A percentile compares a stretch with the other conserved stretches of the same genome.
Conservation (phyloP, 2,113 vertebrate species). For the Cariama cristata region DNA sequence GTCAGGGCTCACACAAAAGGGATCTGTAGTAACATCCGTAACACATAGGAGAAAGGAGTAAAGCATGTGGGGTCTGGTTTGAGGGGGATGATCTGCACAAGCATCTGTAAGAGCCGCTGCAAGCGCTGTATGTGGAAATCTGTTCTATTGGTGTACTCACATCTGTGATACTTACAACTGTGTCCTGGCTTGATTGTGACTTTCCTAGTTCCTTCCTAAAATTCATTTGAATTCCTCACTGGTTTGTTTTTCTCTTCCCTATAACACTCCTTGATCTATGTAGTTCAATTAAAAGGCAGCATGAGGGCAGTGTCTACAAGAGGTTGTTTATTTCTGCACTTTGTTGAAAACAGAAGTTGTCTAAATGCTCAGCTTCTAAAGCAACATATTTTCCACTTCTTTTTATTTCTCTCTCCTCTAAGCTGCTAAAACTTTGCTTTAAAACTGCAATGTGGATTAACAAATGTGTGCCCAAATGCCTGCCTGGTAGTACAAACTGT, state of each 20-base stretch:
- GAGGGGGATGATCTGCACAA: neutral
- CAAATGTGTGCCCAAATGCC: neutral
- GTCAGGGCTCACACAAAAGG: accelerated
- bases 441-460: neutral
- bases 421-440: neutral
- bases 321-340: slow-evolving; percentile 50
- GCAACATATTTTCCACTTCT: neutral
- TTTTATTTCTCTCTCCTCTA: neutral
- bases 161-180: neutral
- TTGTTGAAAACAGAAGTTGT: neutral
- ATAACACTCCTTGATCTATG: slow-evolving; percentile 41
- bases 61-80: neutral
- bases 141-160: accelerated
- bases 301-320: slow-evolving; percentile 70
- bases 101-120: neutral
- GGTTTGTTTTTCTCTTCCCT: neutral
- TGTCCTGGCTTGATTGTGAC: neutral
- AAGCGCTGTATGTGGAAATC: neutral
- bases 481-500: neutral
- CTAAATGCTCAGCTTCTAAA: neutral
- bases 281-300: slow-evolving; percentile 70
- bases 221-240: neutral
- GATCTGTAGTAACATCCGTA: accelerated
- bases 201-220: neutral
- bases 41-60: neutral